Evolutionary conservation across 1,140 invertebrate species (phyloP).

Genomic region (Steinernema khuongi): DNA sequence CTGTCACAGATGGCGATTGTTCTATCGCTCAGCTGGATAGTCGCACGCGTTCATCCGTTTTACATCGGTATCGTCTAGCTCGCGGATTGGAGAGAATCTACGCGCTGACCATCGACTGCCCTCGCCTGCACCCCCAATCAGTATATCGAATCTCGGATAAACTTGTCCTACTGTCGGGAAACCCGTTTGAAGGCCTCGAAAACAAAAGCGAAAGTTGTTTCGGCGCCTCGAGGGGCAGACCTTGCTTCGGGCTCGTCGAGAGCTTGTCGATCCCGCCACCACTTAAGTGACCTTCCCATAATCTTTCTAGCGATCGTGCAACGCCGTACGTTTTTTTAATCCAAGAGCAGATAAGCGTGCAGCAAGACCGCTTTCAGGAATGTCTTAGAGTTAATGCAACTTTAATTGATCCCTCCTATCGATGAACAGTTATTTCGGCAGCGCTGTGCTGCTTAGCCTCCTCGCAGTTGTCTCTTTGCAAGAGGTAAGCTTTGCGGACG

Average conservation of each 20-base stretch:
- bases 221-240: not conserved
- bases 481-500: not conserved
- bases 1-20: too few species aligned
- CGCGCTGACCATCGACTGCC: not conserved
- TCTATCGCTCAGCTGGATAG: not conserved
- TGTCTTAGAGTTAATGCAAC: too few species aligned
- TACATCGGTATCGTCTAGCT: not conserved
- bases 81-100: not conserved
- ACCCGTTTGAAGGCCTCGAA: not conserved
- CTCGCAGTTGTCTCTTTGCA: not conserved
- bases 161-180: not conserved
- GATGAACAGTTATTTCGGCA: not conserved
- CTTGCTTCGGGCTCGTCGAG: not conserved
- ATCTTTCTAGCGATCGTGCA: not conserved
- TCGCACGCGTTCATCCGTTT: not conserved
- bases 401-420: not conserved
- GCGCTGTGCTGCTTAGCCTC: not conserved
- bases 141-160: slow-evolving; percentile 9
- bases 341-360: not conserved
- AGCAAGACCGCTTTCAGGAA: not conserved
- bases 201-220: slow-evolving; percentile 10
- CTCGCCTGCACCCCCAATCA: not conserved
- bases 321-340: not conserved
- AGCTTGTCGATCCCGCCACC: not conserved
- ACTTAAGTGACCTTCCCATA: not conserved